phyloP scores from a whole-genome alignment of 2,888 invertebrate species.

The Xestobium rufovillosum region DNA sequence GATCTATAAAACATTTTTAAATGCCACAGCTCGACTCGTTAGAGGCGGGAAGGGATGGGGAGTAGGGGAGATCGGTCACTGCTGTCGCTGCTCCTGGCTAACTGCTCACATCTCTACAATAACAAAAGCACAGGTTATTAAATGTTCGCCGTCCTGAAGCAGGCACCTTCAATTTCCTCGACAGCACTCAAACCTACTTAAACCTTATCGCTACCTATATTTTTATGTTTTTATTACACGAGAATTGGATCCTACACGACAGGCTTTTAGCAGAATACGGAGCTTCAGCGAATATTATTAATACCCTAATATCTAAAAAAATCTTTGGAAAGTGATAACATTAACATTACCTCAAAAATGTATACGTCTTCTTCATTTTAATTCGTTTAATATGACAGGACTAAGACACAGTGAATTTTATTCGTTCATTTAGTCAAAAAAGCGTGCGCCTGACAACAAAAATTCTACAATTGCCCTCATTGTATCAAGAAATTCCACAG shows the following conservation, averaged over 20 bases:
- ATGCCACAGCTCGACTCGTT: conserved; percentile 40
- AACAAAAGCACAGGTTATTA: conserved; percentile 32
- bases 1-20: conserved; percentile 39
- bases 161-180: conserved; percentile 9
- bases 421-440: conserved; percentile 35
- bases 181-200: too few species aligned
- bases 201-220: conserved; percentile 15
- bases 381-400: conserved; percentile 47
- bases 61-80: too few species aligned
- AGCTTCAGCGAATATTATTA: conserved; percentile 35
- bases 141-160: conserved; percentile 8
- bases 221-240: conserved; percentile 17
- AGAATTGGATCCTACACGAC: conserved; percentile 23
- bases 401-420: conserved; percentile 46
- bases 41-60: conserved; percentile 40
- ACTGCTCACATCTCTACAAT: too few species aligned
- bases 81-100: too few species aligned
- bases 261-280: conserved; percentile 37
- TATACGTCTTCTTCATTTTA: conserved; percentile 41
- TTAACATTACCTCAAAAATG: conserved; percentile 43
- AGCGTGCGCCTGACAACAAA: too few species aligned
- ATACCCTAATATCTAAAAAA: conserved; percentile 42
- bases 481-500: too few species aligned
- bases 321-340: conserved; percentile 47
- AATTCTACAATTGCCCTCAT: too few species aligned